Evolutionary conservation across 2,888 invertebrate genomes (phyloP), one percentile per base, ranked within the genome.

Genomic region (Rhimphoctona megacephalus): DNA sequence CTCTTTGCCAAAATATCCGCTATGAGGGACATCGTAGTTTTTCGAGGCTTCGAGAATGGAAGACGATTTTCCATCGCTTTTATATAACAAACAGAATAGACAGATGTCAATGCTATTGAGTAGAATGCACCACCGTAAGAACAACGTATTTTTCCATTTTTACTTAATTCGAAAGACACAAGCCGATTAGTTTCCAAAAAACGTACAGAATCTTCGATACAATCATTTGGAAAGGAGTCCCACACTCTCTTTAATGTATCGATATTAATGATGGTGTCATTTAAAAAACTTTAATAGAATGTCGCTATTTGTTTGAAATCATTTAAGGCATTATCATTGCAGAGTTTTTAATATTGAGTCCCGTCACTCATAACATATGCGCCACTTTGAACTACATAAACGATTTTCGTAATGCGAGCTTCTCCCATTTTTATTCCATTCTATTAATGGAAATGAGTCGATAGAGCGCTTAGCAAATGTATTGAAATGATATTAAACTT

Each of bases 141-240:
- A 43, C 52, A 70, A 19, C 66, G 36, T 17, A 85, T 80, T 52
- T 52, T 80, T 14, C 39, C 19, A 33, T 76, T 70, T 43, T 66
- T 33, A 4, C 22, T 57, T 5, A 76, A 30, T 49, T 25, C n/a
- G 30, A 76, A 86, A 9, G 83, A 77, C 79, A 86, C 8, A 86
- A 36, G 2, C 80, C 85, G 33, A 86, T 39, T 19, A 82, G 57
- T 83, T 83, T 83, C 80, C 83, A 83, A 17, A 76, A 86, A 64
- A 76, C 3, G 30, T 72, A 80, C 36, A 79, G 69, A 22, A 74
- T 25, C 54, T 36, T 79, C 19, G 78, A 49, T n/a, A 43, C 61
- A 22, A n/a, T 72, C 81, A 85, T 82, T 69, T 17, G 0, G 49
- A 46, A 4, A 17, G 0, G 46, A 4, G 30, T 14, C 22, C 2